Conservation (phyloP, 2,797 vertebrate species). For the Gymnodraco acuticeps region DNA sequence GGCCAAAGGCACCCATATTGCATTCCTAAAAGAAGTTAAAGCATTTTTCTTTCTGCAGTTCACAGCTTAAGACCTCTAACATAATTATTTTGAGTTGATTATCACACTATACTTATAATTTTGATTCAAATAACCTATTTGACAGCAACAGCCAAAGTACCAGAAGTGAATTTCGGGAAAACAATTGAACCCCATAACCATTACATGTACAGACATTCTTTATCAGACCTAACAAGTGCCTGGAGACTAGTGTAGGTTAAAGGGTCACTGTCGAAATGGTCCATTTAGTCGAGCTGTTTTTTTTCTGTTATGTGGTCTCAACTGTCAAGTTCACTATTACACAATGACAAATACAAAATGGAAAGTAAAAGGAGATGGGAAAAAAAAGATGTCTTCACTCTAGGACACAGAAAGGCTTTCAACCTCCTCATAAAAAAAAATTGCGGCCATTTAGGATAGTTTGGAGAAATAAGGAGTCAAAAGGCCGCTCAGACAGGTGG, state of each 20-base stretch:
- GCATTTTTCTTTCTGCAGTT: constrained; percentile 30
- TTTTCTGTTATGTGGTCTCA: constrained; percentile 18
- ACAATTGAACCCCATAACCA: too few relatives aligned
- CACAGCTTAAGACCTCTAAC: constrained; percentile 15
- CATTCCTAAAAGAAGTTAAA: constrained; percentile 23
- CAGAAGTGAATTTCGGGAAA: too few relatives aligned
- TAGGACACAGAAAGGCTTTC: constrained; percentile 23
- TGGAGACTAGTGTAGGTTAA: constrained; percentile 2
- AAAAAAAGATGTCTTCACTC: constrained; percentile 22
- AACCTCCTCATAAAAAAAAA: constrained; percentile 46
- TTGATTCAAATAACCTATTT: too few relatives aligned
- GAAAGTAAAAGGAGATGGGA: constrained; percentile 42
- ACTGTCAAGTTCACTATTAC: constrained; percentile 15
- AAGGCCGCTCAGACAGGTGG: constrained; percentile 31
- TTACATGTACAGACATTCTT: constrained; percentile 16
- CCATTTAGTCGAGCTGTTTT: neutral
- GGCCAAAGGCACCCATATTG: constrained; percentile 36
- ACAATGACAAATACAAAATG: constrained; percentile 48
- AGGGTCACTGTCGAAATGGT: constrained; percentile 12
- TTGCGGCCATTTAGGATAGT: constrained; percentile 11
- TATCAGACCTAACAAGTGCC: constrained; percentile 22
- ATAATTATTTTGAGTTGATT: neutral
- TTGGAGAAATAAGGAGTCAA: constrained; percentile 18
- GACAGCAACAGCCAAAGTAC: too few relatives aligned
- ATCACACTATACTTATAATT: too few relatives aligned